Evolutionary conservation across 2,797 vertebrate species (phyloP), one percentile per base, ranked within the genome.

Genomic region (Phoxinus dragarum): DNA sequence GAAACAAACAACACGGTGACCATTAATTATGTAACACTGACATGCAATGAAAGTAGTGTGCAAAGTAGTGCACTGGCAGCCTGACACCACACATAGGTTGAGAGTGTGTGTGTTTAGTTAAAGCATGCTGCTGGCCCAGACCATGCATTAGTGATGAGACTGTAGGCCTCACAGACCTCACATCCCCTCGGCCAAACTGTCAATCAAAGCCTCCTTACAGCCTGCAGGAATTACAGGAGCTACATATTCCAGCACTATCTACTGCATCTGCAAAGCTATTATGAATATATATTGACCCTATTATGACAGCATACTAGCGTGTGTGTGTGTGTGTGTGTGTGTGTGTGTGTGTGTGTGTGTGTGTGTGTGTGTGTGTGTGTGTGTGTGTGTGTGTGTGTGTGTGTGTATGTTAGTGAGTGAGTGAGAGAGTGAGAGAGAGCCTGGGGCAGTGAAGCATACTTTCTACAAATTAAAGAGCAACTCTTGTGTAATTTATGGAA

Each of bases 221-320:
- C 92, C 90, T 76, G 16, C 91, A 92, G 91, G 91, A 92, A 86
- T 88, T 88, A 91, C 91, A 86, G 68, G 91, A 31, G 89, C 66
- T 72, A 77, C 88, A 88, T 92, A 90, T 91, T 90, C 88, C 90
- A 90, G 87, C 80, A 91, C 89, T 93, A 93, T 91, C 93, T 93
- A 92, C 93, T 92, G 92, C 94, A 94, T 95, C 94, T 91, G 93
- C 91, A 85, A 94, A 85, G 94, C 93, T 92, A 94, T 95, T 93
- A 92, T 94, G 95, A 95, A 96, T 96, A 94, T 95, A 94, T 94
- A 95, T 95, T 94, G 95, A 96, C 95, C 95, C 96, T 93, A 95
- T 96, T 95, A 96, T 92, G 93, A 93, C 93, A 91, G 93, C 92
- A 94, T 94, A 94, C 92, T 88, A 84, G 92, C 93, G 67, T 86